A percentile compares a stretch with the other conserved stretches of the same genome.
Evolutionary conservation across 1,140 invertebrate genomes (phyloP).

Genomic region (Bombus ignitus): DNA sequence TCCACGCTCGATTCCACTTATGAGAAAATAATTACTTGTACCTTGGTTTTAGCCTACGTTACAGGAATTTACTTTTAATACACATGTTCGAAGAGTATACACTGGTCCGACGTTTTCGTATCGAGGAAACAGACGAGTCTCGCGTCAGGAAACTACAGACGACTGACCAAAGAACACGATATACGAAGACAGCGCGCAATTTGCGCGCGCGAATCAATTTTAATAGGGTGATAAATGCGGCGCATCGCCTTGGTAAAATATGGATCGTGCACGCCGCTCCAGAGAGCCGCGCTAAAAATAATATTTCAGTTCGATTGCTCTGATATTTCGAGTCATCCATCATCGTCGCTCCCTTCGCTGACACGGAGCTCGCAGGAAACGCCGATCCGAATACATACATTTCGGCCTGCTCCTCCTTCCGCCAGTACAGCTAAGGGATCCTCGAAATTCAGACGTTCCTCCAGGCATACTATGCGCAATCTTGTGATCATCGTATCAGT

Average conservation of each 20-base stretch:
- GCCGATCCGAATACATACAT: conserved; percentile 62
- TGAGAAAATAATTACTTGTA: neutral
- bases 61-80: neutral
- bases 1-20: neutral
- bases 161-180: neutral
- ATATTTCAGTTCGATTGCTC: conserved; percentile 71
- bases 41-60: neutral
- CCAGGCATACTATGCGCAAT: neutral
- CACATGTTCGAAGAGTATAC: neutral
- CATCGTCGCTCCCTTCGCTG: conserved; percentile 67
- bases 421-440: conserved; percentile 26
- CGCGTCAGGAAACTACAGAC: neutral
- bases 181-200: conserved; percentile 25
- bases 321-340: conserved; percentile 70
- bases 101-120: neutral
- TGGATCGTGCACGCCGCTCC: conserved; percentile 52
- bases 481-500: neutral
- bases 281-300: conserved; percentile 66
- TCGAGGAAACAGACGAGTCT: neutral
- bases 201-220: conserved; percentile 48
- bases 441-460: conserved; percentile 32
- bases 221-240: conserved; percentile 54
- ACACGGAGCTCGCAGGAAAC: conserved; percentile 50
- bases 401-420: conserved; percentile 26
- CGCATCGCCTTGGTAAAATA: conserved; percentile 54